Conservation (phyloP, 2,113 vertebrate species). For the Aphyosemion australe region DNA sequence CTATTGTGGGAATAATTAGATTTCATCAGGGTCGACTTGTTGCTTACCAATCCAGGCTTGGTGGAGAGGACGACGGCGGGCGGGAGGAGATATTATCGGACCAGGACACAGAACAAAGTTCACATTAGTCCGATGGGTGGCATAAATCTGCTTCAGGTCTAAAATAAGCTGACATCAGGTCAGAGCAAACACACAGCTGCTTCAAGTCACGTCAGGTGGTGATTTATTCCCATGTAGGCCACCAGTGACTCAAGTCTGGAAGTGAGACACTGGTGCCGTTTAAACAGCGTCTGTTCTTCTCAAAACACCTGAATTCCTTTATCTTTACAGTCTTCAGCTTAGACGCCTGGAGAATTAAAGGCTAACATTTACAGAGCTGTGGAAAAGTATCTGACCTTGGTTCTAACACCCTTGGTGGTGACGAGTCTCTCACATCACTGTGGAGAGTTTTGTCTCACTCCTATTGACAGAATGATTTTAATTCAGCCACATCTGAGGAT, state of each 20-base stretch:
- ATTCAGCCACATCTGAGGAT: too few relatives aligned
- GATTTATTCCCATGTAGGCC: background rate
- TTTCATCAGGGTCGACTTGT: constrained; percentile 63
- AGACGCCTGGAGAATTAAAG: too few relatives aligned
- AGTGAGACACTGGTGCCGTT: too few relatives aligned
- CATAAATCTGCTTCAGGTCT: constrained; percentile 16
- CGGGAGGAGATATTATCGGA: constrained; percentile 55
- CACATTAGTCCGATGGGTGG: constrained; percentile 54
- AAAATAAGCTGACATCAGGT: constrained; percentile 34
- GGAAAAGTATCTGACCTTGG: too few relatives aligned
- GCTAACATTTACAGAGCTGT: too few relatives aligned
- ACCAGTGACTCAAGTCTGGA: background rate
- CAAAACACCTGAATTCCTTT: too few relatives aligned
- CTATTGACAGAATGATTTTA: too few relatives aligned
- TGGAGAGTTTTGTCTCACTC: too few relatives aligned
- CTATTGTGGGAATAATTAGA: constrained; percentile 63
- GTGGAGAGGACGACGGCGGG: constrained; percentile 45
- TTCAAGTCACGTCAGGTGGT: background rate
- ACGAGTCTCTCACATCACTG: too few relatives aligned
- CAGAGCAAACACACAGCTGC: background rate
- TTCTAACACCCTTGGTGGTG: too few relatives aligned
- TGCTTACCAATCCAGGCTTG: constrained; percentile 80
- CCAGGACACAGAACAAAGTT: constrained; percentile 68
- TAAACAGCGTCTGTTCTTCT: too few relatives aligned
- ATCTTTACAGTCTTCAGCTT: too few relatives aligned